Base-by-base conservation (phyloP, 2,888 invertebrate species). In the Dascillus cervinus region DNA sequence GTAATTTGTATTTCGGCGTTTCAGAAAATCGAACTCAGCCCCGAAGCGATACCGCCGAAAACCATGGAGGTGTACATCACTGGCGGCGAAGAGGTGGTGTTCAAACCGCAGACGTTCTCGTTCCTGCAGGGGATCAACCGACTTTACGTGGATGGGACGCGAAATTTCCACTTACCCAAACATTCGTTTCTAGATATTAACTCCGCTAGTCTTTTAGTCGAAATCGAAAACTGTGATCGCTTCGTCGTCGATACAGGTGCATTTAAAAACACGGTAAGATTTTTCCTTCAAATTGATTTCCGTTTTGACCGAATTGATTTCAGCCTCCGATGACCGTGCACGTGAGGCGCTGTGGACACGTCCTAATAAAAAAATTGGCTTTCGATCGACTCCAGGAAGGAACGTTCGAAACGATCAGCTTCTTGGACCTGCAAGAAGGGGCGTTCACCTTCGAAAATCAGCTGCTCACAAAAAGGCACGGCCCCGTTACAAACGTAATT, bases 341-440 rank as follows among this genome's bases (percentile, higher is more conserved):
- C 38, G 73, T 82, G 49, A 65, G 66, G 28, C 64, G 72, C 38
- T 75, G 77, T 52, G 64, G 66, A 33, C 64, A 67, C 47, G 77
- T 81, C 8, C 66, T 70, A 11, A 66, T 82, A 39, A 74, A 76
- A 49, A 71, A 73, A 11, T 69, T 70, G 25, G 73, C 79, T 1
- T 82, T 82, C 52, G 77, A 78, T 17, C 77, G 79, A 70, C 66
- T 82, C 14, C 66, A 75, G 25, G 69, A 71, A 37, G 70, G 80
- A 55, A 68, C 62, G 32, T 71, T 82, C 41, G 66, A 55, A 35
- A 70, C 78, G 41, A 75, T 82, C 9, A 57, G 57, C 3, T 62
- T 67, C 13, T 58, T 83, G 28, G 66, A 69, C 31, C 62, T 82
- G 17, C 68, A 69, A 11, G 67, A 71, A 32, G 72, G 75, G 26